Base-by-base conservation (phyloP, 37 sponge, comb jelly and placozoan species). In the Theonella swinhoei region DNA sequence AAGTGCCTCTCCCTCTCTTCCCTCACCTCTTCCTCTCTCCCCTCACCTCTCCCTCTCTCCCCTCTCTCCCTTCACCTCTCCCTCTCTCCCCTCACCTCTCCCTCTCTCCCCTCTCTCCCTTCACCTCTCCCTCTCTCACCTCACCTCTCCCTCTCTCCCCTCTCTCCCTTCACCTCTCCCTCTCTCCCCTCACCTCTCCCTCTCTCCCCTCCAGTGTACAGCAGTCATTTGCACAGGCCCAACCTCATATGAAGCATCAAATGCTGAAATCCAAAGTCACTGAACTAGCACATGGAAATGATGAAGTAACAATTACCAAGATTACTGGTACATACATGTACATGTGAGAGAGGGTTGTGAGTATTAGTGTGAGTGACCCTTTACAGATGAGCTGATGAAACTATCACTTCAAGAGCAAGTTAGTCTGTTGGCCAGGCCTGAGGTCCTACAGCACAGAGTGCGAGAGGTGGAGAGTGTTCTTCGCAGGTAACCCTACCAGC, bases 391-490 rank as follows among this genome's bases (percentile, higher is more conserved):
- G 31, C 65, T 83, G 24, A 0, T 36, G 76, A 67, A 31, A 33
- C 36, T 75, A 39, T 31, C 43, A n/a, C 34, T 67, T 17, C 54
- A 67, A 58, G 64, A 83, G 54, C 84, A 75, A 76, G 54, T 32
- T 0, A 30, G 14, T 4, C 17, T 74, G 54, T 11, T 81, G 28
- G 26, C 23, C 39, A 71, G 39, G 2, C 82, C 70, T 25, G 62
- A 81, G 38, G 25, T 34, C 39, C 40, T 81, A 0, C 17, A 37
- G 24, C 3, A 8, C 61, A 70, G 41, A 71, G 82, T 70, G 24
- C 17, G 82, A 31, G 82, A 81, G 62, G 43, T 61, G 38, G 82
- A 81, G 64, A 43, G 41, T 2, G 61, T 81, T 60, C 36, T 81
- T 23, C n/a, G 72, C 32, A 81, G 72, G 70, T 61, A 54, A 31